These are phyloP conservation scores for Drosophila silvestris DNA, from an alignment of 2,888 invertebrate genomes.

Conservation along the genomic window DNA sequence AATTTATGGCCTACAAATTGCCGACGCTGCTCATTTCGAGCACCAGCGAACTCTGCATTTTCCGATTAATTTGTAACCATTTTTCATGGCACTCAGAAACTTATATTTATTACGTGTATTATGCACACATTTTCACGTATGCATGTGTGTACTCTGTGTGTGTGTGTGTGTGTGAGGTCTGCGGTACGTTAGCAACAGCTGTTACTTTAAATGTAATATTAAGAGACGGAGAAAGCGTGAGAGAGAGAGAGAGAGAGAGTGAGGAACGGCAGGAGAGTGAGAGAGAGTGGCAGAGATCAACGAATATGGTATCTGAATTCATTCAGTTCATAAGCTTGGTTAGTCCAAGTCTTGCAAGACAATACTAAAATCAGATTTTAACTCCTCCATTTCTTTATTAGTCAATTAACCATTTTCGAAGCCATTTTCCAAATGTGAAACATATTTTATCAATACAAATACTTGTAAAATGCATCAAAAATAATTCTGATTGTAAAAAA, in stretches of 20 bases:
- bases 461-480: not conserved
- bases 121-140: constrained; percentile 9
- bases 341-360: not conserved
- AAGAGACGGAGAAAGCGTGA: not conserved
- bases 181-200: constrained; percentile 44
- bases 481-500: not conserved
- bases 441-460: not conserved
- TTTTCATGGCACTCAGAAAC: constrained; percentile 54
- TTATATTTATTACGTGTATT: constrained; percentile 57
- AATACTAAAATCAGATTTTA: not conserved
- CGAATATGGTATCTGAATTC: not conserved
- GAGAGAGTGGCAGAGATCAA: not conserved
- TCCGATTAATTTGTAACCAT: constrained; percentile 67
- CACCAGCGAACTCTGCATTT: constrained; percentile 26
- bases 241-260: not conserved
- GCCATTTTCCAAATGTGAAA: not conserved
- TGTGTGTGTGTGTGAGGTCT: constrained; percentile 17
- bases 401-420: not conserved
- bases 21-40: constrained; percentile 49
- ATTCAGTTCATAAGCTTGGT: not conserved
- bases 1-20: constrained; percentile 80
- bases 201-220: constrained; percentile 6
- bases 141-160: not conserved
- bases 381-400: not conserved
- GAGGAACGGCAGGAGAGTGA: too few species aligned